These are phyloP conservation scores for Anthopleura xanthogrammica DNA, from an alignment of 92 coral and sea anemone species.

Conservation along the genomic window DNA sequence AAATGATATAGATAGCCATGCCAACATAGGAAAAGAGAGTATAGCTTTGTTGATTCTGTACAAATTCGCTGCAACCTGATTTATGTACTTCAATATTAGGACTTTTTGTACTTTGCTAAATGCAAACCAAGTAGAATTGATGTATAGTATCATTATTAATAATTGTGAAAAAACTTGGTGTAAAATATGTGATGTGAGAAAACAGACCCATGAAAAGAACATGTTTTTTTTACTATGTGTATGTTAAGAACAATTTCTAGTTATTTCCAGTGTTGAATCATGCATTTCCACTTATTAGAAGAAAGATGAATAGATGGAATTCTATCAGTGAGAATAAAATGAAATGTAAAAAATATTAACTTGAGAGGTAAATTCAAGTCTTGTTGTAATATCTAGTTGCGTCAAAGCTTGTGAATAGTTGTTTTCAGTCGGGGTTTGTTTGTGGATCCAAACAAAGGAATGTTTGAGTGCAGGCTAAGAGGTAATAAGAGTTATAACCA, in stretches of 20 bases:
- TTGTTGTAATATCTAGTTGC: background rate
- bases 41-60: background rate
- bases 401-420: too few species aligned
- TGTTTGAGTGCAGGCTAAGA: too few species aligned
- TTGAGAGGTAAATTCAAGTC: background rate
- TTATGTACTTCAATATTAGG: background rate
- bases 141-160: background rate
- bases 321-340: background rate
- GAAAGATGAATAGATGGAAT: background rate
- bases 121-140: background rate
- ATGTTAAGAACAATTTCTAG: background rate
- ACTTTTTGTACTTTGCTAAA: constrained; percentile 3
- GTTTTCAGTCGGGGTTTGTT: too few species aligned
- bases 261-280: background rate
- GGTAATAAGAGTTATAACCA: too few species aligned
- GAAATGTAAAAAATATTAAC: background rate
- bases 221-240: constrained; percentile 2
- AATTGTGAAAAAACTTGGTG: background rate
- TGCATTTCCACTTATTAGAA: background rate
- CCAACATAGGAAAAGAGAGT: background rate
- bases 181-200: background rate
- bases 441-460: too few species aligned
- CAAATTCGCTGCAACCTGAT: background rate
- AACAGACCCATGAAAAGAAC: background rate
- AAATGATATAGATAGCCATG: background rate